Percentiles rank a stretch among this genome's conserved stretches.
Evolutionary conservation across 2,797 vertebrate species (phyloP).

Genomic region (Acrossocheilus fasciatus): DNA sequence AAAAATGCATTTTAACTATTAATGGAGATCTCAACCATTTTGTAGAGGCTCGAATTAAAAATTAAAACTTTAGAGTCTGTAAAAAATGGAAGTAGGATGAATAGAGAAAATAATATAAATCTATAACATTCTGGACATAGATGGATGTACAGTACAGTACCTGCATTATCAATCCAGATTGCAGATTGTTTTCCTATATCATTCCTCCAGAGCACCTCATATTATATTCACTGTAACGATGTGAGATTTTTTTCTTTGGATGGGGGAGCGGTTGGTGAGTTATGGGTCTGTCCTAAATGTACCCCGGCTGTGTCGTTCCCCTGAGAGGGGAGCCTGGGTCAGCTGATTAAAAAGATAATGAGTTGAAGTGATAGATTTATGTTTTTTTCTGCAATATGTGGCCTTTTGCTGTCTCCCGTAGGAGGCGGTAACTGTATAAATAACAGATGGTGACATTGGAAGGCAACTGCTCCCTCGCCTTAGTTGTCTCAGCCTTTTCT

Average conservation of each 20-base stretch:
- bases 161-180: not conserved
- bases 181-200: not conserved
- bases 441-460: conserved; percentile 66
- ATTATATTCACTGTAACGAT: not conserved
- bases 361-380: conserved; percentile 61
- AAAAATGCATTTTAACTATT: not conserved
- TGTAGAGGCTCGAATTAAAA: not conserved
- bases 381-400: conserved; percentile 56
- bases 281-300: conserved; percentile 60
- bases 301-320: conserved; percentile 50
- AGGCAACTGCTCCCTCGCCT: conserved; percentile 50
- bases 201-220: not conserved
- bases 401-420: conserved; percentile 53
- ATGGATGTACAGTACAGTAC: not conserved
- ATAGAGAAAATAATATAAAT: not conserved
- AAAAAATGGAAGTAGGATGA: not conserved
- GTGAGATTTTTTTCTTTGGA: not conserved
- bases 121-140: too few species aligned
- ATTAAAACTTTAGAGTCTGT: not conserved
- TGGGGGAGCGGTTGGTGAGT: conserved; percentile 11
- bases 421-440: conserved; percentile 61
- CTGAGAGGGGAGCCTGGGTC: conserved; percentile 59
- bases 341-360: conserved; percentile 63
- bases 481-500: conserved; percentile 42
- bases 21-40: not conserved